Base-by-base conservation (phyloP, 1,140 invertebrate genomes). In the Notospermus geniculatus region DNA sequence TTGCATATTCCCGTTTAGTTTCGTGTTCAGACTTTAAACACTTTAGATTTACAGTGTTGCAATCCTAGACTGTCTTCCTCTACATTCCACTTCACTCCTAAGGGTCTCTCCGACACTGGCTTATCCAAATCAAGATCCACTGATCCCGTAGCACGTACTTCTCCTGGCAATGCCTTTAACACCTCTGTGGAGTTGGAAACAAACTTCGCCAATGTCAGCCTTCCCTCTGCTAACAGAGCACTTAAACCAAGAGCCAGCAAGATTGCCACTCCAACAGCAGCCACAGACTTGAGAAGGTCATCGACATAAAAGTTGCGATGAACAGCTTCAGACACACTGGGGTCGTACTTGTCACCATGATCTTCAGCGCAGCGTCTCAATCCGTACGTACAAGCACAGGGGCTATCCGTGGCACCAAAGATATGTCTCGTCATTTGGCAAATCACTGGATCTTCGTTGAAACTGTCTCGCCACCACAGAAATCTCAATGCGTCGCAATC, bases 221-320 rank as follows among this genome's bases (percentile, higher is more conserved):
- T 27, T 50, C 46, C 46, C n/a, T 50, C 25, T 7, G 46, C 46
- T 23, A 50, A 27, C n/a, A 50, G n/a, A 7, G n/a, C 46, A 36
- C 4, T 36, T 15, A n/a, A 9, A 9, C 25, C 46, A 7, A 23
- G 25, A 5, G 46, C 1, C 29, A 67, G 36, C 27, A 52, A 19
- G 13, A 65, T 62, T 9, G 60, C 65, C 52, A 27, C 36, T 2
- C 17, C 53, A 39, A 27, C 32, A 25, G n/a, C 52, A 22, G 19
- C 13, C 15, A 63, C 45, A 28, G 43, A 60, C 15, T 50, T 63
- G 2, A 70, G 54, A 11, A 39, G 41, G 59, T 67, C 62, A 52
- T 67, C 67, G 9, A 69, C 65, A 45, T 69, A 69, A 30, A 69
- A 66, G 41, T 65, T 65, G 13, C 54, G 43, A 17, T 39, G 29